Evolutionary conservation across 2,113 vertebrate species (phyloP).

Genomic region (Ploceus nigricollis): DNA sequence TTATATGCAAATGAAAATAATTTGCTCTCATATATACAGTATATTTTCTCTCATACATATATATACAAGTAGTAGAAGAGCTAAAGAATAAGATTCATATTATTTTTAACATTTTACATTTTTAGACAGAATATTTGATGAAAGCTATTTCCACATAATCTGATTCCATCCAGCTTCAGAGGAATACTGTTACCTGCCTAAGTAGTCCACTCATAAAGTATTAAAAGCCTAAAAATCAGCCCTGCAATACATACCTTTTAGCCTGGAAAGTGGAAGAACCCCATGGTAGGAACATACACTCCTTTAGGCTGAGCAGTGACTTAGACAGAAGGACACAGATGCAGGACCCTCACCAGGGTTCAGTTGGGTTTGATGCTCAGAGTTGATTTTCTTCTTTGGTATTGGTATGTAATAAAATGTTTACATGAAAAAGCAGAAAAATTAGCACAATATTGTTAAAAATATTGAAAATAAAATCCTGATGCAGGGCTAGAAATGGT

Average conservation of each 20-base stretch:
- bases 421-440: background rate
- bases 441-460: background rate
- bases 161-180: background rate
- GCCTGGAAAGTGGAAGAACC: background rate
- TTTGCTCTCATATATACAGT: background rate
- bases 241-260: background rate
- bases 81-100: background rate
- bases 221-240: background rate
- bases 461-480: background rate
- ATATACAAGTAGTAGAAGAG: background rate
- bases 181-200: background rate
- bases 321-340: background rate
- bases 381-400: conserved; percentile 22
- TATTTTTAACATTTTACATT: background rate
- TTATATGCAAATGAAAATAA: background rate
- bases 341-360: background rate
- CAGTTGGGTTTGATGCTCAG: background rate
- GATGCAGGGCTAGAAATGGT: background rate
- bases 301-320: background rate
- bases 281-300: accelerated
- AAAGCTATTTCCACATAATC: background rate
- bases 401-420: background rate
- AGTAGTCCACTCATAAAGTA: background rate
- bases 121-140: background rate
- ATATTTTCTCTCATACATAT: background rate